These are phyloP conservation scores for Dolomedes plantarius DNA, from an alignment of 2,888 invertebrate genomes.

Conservation along the genomic window DNA sequence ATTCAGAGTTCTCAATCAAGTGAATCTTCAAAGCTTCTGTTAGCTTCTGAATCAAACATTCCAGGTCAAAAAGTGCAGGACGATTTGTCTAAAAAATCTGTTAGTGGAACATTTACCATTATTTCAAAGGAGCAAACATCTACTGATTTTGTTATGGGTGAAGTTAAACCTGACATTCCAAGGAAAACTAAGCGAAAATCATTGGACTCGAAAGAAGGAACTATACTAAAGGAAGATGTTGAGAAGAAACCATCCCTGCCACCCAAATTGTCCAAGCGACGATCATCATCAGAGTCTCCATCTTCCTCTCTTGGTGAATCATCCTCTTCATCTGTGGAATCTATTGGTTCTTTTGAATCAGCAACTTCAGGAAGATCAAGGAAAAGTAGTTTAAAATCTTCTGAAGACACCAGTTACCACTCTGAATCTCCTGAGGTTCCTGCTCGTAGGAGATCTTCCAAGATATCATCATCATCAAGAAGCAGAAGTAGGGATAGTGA, in stretches of 20 bases:
- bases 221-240: not conserved
- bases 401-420: not conserved
- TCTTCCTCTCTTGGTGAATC: slow-evolving; percentile 18
- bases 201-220: not conserved
- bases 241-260: slow-evolving; percentile 35
- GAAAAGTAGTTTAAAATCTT: not conserved
- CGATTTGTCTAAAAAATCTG: not conserved
- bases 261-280: slow-evolving; percentile 19
- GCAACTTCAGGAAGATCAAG: slow-evolving; percentile 13
- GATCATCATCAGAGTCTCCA: slow-evolving; percentile 5
- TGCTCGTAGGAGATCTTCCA: slow-evolving; percentile 22
- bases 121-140: not conserved
- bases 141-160: not conserved
- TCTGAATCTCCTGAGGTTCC: slow-evolving; percentile 35
- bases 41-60: slow-evolving; percentile 5
- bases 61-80: not conserved
- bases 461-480: slow-evolving; percentile 19
- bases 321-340: slow-evolving; percentile 55
- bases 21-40: not conserved
- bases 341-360: slow-evolving; percentile 44
- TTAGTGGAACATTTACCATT: not conserved
- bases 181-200: slow-evolving; percentile 16
- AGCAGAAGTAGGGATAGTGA: slow-evolving; percentile 31
- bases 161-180: slow-evolving; percentile 50
- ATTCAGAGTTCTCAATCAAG: not conserved